Conservation (phyloP, 2,113 vertebrate genomes). For the Serinus canaria region DNA sequence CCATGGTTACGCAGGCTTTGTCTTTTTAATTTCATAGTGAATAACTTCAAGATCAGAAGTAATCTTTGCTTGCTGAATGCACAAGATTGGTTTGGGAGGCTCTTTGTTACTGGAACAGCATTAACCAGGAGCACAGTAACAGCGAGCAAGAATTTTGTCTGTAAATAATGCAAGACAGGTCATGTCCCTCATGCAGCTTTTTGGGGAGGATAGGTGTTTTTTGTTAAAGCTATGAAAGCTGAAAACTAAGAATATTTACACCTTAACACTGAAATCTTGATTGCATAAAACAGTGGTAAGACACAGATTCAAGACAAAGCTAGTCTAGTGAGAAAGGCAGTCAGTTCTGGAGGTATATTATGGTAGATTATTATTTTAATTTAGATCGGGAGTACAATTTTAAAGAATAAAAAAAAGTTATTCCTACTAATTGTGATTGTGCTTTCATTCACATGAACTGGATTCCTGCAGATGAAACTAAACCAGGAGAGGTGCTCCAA, state of each 20-base stretch:
- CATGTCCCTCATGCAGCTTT: neutral
- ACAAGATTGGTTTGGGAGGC: neutral
- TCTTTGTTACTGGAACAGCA: neutral
- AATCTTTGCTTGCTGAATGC: neutral
- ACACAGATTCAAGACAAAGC: neutral
- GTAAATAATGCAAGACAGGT: neutral
- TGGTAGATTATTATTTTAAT: neutral
- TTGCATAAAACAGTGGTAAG: neutral
- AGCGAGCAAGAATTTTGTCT: neutral
- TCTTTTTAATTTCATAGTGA: neutral
- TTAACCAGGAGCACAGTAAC: neutral
- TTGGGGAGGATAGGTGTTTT: neutral
- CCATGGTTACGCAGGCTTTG: accelerated
- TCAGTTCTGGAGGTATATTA: neutral
- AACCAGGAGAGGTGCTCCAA: neutral
- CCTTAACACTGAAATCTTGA: neutral
- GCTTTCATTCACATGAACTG: neutral
- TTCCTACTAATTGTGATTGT: neutral
- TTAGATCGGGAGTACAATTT: neutral
- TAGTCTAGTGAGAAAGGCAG: neutral
- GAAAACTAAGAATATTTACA: neutral
- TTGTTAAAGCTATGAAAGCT: neutral
- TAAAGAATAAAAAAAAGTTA: neutral
- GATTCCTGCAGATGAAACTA: neutral
- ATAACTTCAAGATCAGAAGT: neutral